Evolutionary conservation across 2,797 vertebrate species (phyloP), one percentile per base, ranked within the genome.

Genomic region (Gobionotothen gibberifrons): DNA sequence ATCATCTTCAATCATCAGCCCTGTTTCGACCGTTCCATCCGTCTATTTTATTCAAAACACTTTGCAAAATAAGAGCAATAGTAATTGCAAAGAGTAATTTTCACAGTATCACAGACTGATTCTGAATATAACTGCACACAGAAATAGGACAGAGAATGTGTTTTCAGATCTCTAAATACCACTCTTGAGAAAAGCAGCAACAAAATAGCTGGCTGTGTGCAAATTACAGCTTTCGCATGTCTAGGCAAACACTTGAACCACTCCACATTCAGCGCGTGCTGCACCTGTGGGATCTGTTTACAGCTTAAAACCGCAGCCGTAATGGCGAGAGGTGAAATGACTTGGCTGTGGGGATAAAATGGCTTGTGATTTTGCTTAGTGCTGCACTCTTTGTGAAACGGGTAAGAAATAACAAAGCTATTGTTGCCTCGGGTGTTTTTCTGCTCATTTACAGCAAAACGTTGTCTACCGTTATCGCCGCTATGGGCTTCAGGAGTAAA

Each of bases 261-360:
- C 57, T 77, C 48, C 22, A 47, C 56, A 46, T 76, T 78, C 58
- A 74, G 71, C 74, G 77, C 19, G 47, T 56, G 72, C 22, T 61
- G 70, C 74, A 89, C 72, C 78, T 86, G 78, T 84, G 44, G 75
- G 79, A 75, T 56, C 47, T 58, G 61, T 83, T 83, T 42, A 69
- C 66, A 57, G 70, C 46, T 69, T 64, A 72, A 71, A 75, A 55
- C 66, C 55, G 60, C 56, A 40, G 53, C 36, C 54, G 0, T 16
- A 47, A 57, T 69, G 49, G 59, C 26, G 51, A 54, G 62, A 76
- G 77, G 57, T 82, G 65, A 85, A 85, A 72, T 80, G 17, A 29
- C 74, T 75, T 74, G 65, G 49, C 75, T 43, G 29, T 10, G 29
- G 40, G 43, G 51, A 53, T 66, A 40, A 75, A 81, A 76, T 72